Percentiles rank a stretch among this genome's conserved stretches.
These are phyloP conservation scores for Acanthornis magna DNA, from an alignment of 2,797 vertebrate species.

Conservation along the genomic window DNA sequence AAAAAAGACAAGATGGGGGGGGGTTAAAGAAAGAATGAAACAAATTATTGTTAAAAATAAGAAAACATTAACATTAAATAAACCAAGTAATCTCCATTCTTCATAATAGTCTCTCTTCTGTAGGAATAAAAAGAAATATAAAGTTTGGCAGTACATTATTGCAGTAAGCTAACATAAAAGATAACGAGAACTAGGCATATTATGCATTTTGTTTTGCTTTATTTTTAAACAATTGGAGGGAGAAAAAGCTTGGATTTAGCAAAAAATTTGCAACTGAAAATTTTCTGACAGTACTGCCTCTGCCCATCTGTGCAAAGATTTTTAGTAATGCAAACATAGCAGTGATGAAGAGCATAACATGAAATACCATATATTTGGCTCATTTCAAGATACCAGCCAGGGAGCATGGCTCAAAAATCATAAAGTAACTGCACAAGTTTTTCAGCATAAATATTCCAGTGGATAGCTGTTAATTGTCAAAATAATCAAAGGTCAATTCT, in stretches of 20 bases:
- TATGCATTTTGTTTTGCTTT: conserved; percentile 52
- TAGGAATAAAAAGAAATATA: neutral
- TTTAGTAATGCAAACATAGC: conserved; percentile 39
- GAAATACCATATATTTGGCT: conserved; percentile 31
- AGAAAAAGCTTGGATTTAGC: conserved; percentile 44
- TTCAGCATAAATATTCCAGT: neutral
- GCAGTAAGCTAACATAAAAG: neutral
- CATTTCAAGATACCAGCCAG: neutral
- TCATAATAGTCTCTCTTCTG: neutral
- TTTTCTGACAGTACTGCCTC: conserved; percentile 63
- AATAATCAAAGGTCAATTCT: neutral
- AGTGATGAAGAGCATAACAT: conserved; percentile 29
- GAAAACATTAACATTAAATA: neutral
- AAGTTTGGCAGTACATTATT: neutral
- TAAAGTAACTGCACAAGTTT: conserved; percentile 36
- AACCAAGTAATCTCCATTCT: neutral
- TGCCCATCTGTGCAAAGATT: conserved; percentile 61
- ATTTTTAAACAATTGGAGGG: conserved; percentile 59
- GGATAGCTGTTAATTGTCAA: neutral
- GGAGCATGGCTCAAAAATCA: neutral
- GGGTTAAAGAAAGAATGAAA: neutral
- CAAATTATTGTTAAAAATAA: neutral
- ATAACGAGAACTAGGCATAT: neutral
- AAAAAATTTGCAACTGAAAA: conserved; percentile 56
- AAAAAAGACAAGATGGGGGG: neutral